Base-by-base conservation (phyloP, 2,113 vertebrate species). In the Pteruthius melanotis region DNA sequence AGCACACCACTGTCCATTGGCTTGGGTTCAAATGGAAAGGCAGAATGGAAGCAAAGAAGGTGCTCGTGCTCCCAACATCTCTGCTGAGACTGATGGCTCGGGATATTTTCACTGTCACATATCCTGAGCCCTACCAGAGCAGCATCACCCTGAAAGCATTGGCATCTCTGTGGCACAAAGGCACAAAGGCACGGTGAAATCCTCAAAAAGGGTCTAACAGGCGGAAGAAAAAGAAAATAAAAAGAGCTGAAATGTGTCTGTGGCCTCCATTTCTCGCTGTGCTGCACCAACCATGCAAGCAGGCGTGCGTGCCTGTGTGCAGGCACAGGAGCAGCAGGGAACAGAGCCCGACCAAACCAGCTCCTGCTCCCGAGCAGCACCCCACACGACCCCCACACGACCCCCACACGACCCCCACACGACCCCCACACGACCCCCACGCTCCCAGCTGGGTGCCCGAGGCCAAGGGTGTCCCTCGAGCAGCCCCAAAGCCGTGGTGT, bases 361-460 rank as follows among this genome's bases (percentile, higher is more conserved):
- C 76, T 53, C n/a, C 81, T 66, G 13, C 61, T 57, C 37, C 75
- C 0, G 5, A 27, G 30, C 75, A 39, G 50, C 74, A 16, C 35
- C 74, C 50, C 33, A 21, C 21, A 30, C 0, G 1, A 64, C 15
- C 18, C 40, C 56, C 33, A 6, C 0, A n/a, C n/a, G n/a, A n/a
- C n/a, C n/a, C n/a, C n/a, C n/a, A n/a, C n/a, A n/a, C n/a, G n/a
- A n/a, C n/a, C n/a, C n/a, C n/a, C n/a, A n/a, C n/a, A n/a, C n/a
- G n/a, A n/a, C n/a, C 35, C 74, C 50, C 33, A 21, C 21, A 30
- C 0, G 1, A 64, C 15, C 18, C 40, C 56, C 33, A 6, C 0
- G 0, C 15, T n/a, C 13, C 0, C 3, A 26, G 22, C 1, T 10
- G 40, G 35, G 39, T 19, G 21, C 16, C 33, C 0, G 1, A 31